phyloP scores from a whole-genome alignment of 2,113 vertebrate species.

The Cyprinus carpio region DNA sequence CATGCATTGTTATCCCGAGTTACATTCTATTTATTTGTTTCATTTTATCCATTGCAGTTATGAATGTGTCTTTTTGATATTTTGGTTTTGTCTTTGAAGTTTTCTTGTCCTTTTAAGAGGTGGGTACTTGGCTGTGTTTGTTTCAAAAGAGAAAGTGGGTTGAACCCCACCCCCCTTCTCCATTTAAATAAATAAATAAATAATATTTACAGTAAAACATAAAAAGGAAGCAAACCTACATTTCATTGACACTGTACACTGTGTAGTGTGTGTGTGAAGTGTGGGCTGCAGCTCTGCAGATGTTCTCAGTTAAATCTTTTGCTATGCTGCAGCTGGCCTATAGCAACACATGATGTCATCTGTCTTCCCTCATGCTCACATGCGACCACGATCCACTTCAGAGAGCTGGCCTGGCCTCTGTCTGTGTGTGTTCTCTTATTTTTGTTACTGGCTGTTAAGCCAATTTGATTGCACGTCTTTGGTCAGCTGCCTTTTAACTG shows the following conservation, averaged over 20 bases:
- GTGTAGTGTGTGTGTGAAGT: not conserved
- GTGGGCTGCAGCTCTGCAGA: conserved; percentile 63
- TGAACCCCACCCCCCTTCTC: too few relatives aligned
- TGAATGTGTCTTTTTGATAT: not conserved
- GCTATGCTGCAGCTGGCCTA: conserved; percentile 75
- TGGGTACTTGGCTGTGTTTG: not conserved
- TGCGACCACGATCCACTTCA: conserved; percentile 66
- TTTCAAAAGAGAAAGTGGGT: not conserved
- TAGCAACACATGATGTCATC: conserved; percentile 82
- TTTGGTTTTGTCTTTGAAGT: not conserved
- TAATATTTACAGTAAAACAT: too few relatives aligned
- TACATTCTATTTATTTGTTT: not conserved
- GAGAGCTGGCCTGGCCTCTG: conserved; percentile 37
- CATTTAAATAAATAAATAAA: too few relatives aligned
- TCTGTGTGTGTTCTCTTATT: conserved; percentile 18
- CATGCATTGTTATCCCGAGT: not conserved
- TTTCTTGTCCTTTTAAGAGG: not conserved
- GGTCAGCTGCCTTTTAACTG: conserved; percentile 13
- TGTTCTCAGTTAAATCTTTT: conserved; percentile 73
- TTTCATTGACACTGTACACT: too few relatives aligned
- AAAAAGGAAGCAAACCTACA: too few relatives aligned
- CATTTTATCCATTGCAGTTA: not conserved
- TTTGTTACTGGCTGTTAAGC: conserved; percentile 32
- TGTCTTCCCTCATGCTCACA: conserved; percentile 57
- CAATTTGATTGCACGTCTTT: conserved; percentile 34